Conservation (phyloP, 2,888 invertebrate species). For the Nemoura dubitans region DNA sequence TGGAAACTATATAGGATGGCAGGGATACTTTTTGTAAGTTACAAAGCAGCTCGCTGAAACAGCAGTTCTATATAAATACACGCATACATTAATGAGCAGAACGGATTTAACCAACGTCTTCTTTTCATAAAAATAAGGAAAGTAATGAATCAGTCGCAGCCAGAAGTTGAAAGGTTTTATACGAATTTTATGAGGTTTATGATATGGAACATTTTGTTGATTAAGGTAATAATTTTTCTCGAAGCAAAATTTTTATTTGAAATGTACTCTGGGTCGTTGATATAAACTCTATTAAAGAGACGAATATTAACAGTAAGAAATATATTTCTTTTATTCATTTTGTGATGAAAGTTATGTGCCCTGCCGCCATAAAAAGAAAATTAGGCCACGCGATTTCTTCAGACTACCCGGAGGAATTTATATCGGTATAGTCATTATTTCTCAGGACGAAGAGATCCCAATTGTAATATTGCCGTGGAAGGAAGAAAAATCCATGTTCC, state of each 20-base stretch:
- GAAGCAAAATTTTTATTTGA: not conserved
- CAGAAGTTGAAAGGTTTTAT: not conserved
- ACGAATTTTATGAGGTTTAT: not conserved
- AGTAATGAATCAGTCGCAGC: not conserved
- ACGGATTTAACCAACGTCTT: not conserved
- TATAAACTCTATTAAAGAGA: not conserved
- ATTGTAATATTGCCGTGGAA: not conserved
- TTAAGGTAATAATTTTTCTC: conserved; percentile 12
- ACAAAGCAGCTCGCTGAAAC: not conserved
- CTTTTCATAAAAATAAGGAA: not conserved
- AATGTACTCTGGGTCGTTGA: not conserved
- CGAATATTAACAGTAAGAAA: not conserved
- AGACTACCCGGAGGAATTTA: no score
- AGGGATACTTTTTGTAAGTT: not conserved
- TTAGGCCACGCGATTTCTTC: not conserved
- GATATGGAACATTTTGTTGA: not conserved
- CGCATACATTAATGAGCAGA: not conserved
- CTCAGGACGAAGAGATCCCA: not conserved
- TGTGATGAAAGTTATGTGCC: not conserved
- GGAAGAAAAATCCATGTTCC: not conserved
- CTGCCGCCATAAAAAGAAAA: not conserved
- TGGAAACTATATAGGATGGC: not conserved
- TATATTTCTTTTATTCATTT: conserved; percentile 7
- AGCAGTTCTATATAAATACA: not conserved
- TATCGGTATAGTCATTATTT: not conserved